Evolutionary conservation across 2,797 vertebrate species (phyloP).

Genomic region (Bucorvus abyssinicus): DNA sequence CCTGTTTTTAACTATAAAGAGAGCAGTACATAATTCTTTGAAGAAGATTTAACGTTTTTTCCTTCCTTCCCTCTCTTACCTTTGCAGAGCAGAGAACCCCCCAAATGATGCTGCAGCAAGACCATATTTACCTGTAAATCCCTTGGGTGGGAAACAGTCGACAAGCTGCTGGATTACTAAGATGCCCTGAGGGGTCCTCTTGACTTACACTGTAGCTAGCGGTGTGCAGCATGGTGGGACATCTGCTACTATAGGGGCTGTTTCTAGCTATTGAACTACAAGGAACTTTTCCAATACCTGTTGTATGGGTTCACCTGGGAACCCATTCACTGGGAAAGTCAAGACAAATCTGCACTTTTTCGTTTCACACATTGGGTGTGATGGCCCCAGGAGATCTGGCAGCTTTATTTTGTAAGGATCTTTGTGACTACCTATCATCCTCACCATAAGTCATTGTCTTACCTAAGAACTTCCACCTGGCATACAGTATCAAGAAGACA

Average conservation of each 20-base stretch:
- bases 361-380: background rate
- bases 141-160: rapidly evolving
- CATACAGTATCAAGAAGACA: background rate
- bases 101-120: background rate
- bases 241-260: background rate
- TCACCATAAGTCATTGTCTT: background rate
- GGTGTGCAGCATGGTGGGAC: background rate
- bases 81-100: background rate
- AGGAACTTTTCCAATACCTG: background rate
- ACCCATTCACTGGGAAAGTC: background rate
- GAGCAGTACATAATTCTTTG: background rate
- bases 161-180: background rate
- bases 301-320: background rate
- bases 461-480: background rate
- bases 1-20: background rate
- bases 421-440: background rate
- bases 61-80: background rate
- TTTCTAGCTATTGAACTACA: background rate
- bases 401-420: background rate
- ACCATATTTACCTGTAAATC: background rate
- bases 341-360: background rate
- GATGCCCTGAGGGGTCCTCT: background rate
- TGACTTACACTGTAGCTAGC: background rate
- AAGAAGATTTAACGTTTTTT: background rate
- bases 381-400: background rate